Percentiles rank a stretch among this genome's conserved stretches.
Evolutionary conservation across 2,888 invertebrate species (phyloP).

Genomic region (Alsophila aescularia): DNA sequence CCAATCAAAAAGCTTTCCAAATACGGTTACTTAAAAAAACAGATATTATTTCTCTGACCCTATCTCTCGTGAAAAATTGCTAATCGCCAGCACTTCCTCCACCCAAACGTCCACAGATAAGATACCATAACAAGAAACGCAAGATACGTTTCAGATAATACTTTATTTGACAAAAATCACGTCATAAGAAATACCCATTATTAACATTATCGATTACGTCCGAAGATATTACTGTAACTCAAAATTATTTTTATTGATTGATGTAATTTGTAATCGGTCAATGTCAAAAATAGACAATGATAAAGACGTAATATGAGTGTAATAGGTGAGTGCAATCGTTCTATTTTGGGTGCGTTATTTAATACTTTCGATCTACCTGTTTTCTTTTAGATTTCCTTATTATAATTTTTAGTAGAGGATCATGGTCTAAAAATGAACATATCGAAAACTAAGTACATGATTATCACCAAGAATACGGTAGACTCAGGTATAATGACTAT

Average conservation of each 20-base stretch:
- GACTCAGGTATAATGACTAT: no score
- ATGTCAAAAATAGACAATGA: constrained; percentile 21
- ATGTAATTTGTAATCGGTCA: constrained; percentile 18
- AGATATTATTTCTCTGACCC: no score
- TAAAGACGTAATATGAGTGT: not conserved
- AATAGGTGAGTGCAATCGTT: constrained; percentile 1
- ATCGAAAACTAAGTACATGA: no score
- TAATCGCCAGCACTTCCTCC: not conserved
- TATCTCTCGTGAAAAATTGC: not conserved
- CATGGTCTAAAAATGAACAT: no score
- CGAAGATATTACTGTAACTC: constrained; percentile 27
- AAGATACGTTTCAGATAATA: constrained; percentile 26
- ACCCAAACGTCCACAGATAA: not conserved
- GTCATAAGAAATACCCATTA: constrained; percentile 44
- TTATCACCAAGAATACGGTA: no score
- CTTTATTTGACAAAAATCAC: constrained; percentile 41
- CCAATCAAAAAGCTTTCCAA: no score
- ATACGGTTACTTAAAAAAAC: no score
- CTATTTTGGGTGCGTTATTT: constrained; percentile 9
- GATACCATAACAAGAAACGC: constrained; percentile 5
- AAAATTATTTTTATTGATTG: constrained; percentile 41
- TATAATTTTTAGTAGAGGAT: no score
- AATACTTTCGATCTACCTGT: no score
- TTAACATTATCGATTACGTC: constrained; percentile 47
- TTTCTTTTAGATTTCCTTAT: no score